These are phyloP conservation scores for Apocrypta bakeri DNA, from an alignment of 1,140 invertebrate genomes.

Conservation along the genomic window DNA sequence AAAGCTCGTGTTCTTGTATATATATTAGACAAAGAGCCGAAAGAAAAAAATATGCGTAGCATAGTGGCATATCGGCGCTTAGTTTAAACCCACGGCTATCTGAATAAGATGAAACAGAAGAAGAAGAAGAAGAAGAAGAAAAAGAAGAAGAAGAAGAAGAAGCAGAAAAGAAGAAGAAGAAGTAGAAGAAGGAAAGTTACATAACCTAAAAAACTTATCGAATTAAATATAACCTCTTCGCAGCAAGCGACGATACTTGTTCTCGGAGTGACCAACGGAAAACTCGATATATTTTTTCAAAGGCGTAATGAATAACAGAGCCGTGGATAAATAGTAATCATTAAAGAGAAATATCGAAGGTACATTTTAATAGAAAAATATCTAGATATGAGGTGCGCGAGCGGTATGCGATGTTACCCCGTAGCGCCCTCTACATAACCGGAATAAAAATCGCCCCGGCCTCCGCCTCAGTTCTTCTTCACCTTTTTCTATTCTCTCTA, in stretches of 20 bases:
- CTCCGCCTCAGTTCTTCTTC: slow-evolving; percentile 40
- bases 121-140: background rate
- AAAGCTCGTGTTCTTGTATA: slow-evolving; percentile 24
- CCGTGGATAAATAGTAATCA: background rate
- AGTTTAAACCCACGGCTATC: too few species aligned
- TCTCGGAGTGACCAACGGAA: slow-evolving; percentile 28
- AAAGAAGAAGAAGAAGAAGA: background rate
- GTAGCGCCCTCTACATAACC: slow-evolving; percentile 25
- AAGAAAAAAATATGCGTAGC: background rate
- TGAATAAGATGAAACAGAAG: background rate
- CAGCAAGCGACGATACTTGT: slow-evolving; percentile 25
- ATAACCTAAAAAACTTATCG: background rate
- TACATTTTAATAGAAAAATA: background rate
- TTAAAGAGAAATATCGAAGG: background rate
- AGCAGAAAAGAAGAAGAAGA: background rate
- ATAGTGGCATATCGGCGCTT: too few species aligned
- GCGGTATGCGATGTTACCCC: slow-evolving; percentile 55
- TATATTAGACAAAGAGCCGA: background rate
- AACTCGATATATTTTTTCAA: slow-evolving; percentile 47
- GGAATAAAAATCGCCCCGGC: slow-evolving; percentile 46
- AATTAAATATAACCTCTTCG: slow-evolving; percentile 2
- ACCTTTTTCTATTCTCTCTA: background rate
- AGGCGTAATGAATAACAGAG: background rate
- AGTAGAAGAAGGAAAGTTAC: background rate
- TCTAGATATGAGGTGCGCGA: slow-evolving; percentile 3